Evolutionary conservation across 2,888 invertebrate species (phyloP), one percentile per base, ranked within the genome.

Genomic region (Watsonalla binaria): DNA sequence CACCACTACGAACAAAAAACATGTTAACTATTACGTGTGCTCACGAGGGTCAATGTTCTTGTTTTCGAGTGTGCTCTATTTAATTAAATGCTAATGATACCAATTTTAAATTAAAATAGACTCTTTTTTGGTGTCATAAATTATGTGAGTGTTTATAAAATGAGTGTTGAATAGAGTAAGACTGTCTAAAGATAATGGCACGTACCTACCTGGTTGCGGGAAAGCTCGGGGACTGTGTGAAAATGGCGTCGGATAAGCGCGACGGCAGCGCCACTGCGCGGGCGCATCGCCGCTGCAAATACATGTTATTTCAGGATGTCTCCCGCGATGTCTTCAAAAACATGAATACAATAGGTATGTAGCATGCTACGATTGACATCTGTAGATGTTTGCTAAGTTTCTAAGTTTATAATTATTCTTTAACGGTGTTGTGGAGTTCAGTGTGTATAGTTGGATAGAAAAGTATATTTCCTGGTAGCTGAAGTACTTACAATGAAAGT

Each of bases 221-320:
- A 90, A 90, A 90, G 89, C 90, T 90, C 85, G 77, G 76, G 64
- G 78, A 78, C 76, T 76, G 81, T 80, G 84, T 85, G 89, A 90
- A 90, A 90, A 90, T 90, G 90, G 90, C 90, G 89, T 79, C 88
- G 82, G 77, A 78, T 78, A 79, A 82, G 71, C 70, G 76, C 82
- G 80, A 80, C 74, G 59, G 68, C 63, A 86, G 88, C 82, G 80
- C 80, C 80, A 74, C 85, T 80, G 78, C 83, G 85, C 76, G 82
- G 74, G 86, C 87, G 84, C 86, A 76, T 85, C 81, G 75, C 62
- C 67, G 69, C 75, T 86, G 85, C 86, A 84, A 84, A 85, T 84
- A 80, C 78, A 80, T 84, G 88, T 90, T 90, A 90, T 90, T 90
- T 90, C 90, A 90, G 90, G 90, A 90, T 84, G 82, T 83, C 90